Base-by-base conservation (phyloP, 2,113 vertebrate genomes). In the Hyla sarda region DNA sequence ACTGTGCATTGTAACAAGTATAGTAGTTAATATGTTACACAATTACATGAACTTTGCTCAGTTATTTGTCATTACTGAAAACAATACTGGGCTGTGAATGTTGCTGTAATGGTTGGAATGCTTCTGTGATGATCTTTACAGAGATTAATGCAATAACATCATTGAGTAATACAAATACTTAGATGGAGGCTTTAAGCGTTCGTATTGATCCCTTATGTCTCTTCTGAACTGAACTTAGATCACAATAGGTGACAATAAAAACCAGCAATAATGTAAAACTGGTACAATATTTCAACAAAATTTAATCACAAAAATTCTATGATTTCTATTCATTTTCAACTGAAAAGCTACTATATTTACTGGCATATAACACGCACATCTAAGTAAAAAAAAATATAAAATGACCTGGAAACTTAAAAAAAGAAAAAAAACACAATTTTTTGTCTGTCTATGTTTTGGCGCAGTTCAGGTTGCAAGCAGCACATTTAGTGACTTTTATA, bases 1-100 rank as follows among this genome's bases (percentile, higher is more conserved):
- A n/a, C n/a, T n/a, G n/a, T 69, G 19, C 30, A 34, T 69, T 34
- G 14, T 41, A 71, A 41, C 21, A 7, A 11, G 34, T 23, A 71
- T 11, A 71, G 67, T 71, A 71, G 67, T 71, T 71, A 71, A 71
- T 71, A 71, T 37, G 67, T 71, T 21, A 71, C 67, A 71, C 23
- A 71, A 71, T 41, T 2, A 37, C 32, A 71, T 37, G 17, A 41
- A 71, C 67, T 71, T 71, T 71, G 67, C 7, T 23, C 67, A 41
- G 5, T 37, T 37, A 21, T 23, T 71, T 69, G 7, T 71, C 34
- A 71, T 71, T 21, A 23, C 34, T 71, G 67, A 41, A 71, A 71
- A 69, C 65, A 34, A 71, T 71, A 23, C 67, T 12, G 10, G 32
- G 32, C 67, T 10, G 67, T 23, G 32, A 71, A 71, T 23, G 67